Percentiles rank a stretch among this genome's conserved stretches.
Conservation (phyloP, 2,888 invertebrate species). For the Drosophila percnosoma region DNA sequence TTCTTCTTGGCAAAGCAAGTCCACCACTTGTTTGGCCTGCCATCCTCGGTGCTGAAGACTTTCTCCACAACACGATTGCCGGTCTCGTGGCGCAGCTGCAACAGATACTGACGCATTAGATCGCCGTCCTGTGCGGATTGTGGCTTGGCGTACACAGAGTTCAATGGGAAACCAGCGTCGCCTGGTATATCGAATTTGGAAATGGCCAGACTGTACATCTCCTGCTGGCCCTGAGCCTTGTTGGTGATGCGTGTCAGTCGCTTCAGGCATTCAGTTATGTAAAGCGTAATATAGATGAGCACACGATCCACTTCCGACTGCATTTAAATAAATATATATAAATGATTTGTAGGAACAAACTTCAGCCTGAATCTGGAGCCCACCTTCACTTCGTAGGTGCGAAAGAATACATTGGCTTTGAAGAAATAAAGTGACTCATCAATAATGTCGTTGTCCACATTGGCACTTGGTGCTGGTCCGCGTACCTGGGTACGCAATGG, state of each 20-base stretch:
- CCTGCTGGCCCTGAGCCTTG: constrained; percentile 95
- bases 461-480: constrained; percentile 94
- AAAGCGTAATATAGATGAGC: constrained; percentile 98
- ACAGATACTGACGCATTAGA: constrained; percentile 95
- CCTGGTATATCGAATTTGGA: constrained; percentile 98
- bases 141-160: constrained; percentile 97
- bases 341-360: not conserved
- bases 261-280: constrained; percentile 98
- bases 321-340: constrained; percentile 51
- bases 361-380: not conserved
- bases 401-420: constrained; percentile 99
- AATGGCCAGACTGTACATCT: constrained; percentile 98
- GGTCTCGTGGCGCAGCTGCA: constrained; percentile 97
- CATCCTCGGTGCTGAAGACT: constrained; percentile 94
- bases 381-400: constrained; percentile 99
- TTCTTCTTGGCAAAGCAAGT: constrained; percentile 99
- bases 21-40: constrained; percentile 99
- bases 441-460: constrained; percentile 94
- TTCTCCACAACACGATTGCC: constrained; percentile 96
- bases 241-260: constrained; percentile 95
- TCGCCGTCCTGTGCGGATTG: constrained; percentile 91
- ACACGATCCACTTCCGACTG: constrained; percentile 98
- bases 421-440: constrained; percentile 99
- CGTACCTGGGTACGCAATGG: constrained; percentile 95
- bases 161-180: constrained; percentile 96